Evolutionary conservation across 92 coral and sea anemone genomes (phyloP), one percentile per base, ranked within the genome.

Genomic region (Parazoanthus darwini): DNA sequence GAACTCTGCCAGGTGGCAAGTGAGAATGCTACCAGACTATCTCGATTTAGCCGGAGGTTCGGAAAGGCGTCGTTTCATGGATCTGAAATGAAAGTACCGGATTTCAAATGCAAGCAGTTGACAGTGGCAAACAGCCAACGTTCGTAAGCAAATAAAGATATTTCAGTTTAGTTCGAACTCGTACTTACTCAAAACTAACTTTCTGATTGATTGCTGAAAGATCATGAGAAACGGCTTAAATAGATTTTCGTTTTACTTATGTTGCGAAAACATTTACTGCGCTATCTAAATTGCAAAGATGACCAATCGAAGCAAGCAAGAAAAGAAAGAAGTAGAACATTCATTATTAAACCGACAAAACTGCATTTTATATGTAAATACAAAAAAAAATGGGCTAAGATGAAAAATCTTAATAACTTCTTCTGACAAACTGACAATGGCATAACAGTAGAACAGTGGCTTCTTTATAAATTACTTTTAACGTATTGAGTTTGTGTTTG

Each of bases 21-120:
- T 29, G 77, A 22, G n/a, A 72, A 16, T 46, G 9, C 77, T 18
- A 84, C 78, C 44, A 54, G 46, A 1, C 15, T 9, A 22, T 84
- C 87, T 48, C 87, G 87, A 26, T 71, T 84, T 18, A 84, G 87
- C 29, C 77, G 87, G 8, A 70, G 58, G 23, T 46, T 36, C 35
- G 63, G 42, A 4, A 84, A 75, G 42, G 48, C 79, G 26, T 48
- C 79, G 8, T 29, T 71, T 23, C 82, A 26, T 9, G 66, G 22
- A 33, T 44, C 3, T 44, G 42, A 79, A 76, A 39, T 8, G 6
- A 39, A 42, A 4, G 18, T 54, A n/a, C 70, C 70, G 70, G 70
- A 63, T 63, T 63, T 63, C 26, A 20, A 20, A 13, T 36, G n/a
- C 42, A 8, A 74, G 22, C 78, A 18, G 36, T 35, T 74, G 37